Evolutionary conservation across 2,797 vertebrate genomes (phyloP), one percentile per base, ranked within the genome.

Genomic region (Sebastolobus alascanus): DNA sequence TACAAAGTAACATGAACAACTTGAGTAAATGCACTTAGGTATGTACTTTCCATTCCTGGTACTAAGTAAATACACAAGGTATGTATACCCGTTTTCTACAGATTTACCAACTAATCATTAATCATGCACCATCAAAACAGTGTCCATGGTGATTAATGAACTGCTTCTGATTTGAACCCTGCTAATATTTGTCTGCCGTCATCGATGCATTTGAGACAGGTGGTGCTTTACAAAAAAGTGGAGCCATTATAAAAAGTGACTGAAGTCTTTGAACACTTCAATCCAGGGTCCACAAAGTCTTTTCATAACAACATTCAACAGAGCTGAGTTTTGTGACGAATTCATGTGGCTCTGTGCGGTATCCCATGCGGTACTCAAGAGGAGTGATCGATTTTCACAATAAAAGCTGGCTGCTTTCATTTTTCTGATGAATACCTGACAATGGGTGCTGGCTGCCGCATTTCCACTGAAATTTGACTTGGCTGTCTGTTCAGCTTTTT

Each of bases 401-500:
- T 75, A 75, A 79, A 71, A 58, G 37, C 31, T 43, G 60, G 4
- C 11, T 43, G 54, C 46, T 77, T 60, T 76, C 5, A 63, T 83
- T 77, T 75, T 79, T 68, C 64, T 63, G 60, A 66, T 64, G 65
- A 73, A 73, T 75, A 85, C 59, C 65, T 61, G 74, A 67, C 29
- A 69, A 31, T 52, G 43, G 68, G 14, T 3, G 5, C 58, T 43
- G 33, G 40, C 54, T 64, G 80, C 54, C 69, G 40, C 14, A 18
- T 35, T 33, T 82, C 64, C 54, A 72, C 66, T 79, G 66, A 73
- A 89, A 80, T 80, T 70, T 68, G 40, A 79, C 77, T 68, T 31
- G 61, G 66, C 69, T 67, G 25, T 70, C 73, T 78, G 54, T 68
- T 70, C 61, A 68, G 72, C 68, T 68, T 83, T n/a, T 69, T 59